These are phyloP conservation scores for Sternarchorhynchus goeldii DNA, from an alignment of 2,797 vertebrate genomes.

Conservation along the genomic window DNA sequence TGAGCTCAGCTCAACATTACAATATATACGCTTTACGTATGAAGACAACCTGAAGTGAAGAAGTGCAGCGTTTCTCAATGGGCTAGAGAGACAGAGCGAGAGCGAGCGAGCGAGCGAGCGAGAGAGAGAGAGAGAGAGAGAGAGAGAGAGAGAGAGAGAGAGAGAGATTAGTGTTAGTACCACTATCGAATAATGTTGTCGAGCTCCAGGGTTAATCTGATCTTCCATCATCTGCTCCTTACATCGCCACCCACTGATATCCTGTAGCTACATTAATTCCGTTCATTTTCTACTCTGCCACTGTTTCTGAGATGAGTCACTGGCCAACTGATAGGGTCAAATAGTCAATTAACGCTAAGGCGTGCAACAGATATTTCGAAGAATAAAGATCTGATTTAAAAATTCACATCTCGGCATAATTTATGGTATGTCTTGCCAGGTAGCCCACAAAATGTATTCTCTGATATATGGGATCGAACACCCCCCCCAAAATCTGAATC, in stretches of 20 bases:
- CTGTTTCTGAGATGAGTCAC: not conserved
- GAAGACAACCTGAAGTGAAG: too few species aligned
- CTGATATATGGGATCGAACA: too few species aligned
- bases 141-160: slow-evolving; percentile 5
- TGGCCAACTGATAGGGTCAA: not conserved
- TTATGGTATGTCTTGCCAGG: not conserved
- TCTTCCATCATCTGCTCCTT: slow-evolving; percentile 25
- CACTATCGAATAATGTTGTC: slow-evolving; percentile 1
- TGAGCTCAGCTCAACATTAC: too few species aligned
- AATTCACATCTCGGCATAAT: not conserved
- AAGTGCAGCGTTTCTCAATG: not conserved
- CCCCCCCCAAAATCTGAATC: too few species aligned
- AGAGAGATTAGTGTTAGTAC: slow-evolving; percentile 26
- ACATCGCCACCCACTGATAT: slow-evolving; percentile 36
- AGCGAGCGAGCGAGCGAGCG: too few species aligned
- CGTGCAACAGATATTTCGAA: not conserved
- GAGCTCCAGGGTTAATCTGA: slow-evolving; percentile 27
- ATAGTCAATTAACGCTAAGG: slow-evolving; percentile 1
- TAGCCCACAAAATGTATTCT: too few species aligned
- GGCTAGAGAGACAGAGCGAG: not conserved
- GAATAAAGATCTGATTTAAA: slow-evolving; percentile 17
- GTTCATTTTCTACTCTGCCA: not conserved
- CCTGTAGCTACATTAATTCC: slow-evolving; percentile 19
- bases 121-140: too few species aligned
- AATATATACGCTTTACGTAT: too few species aligned